phyloP scores from a whole-genome alignment of 2,888 invertebrate genomes.

The Bedellia somnulentella region DNA sequence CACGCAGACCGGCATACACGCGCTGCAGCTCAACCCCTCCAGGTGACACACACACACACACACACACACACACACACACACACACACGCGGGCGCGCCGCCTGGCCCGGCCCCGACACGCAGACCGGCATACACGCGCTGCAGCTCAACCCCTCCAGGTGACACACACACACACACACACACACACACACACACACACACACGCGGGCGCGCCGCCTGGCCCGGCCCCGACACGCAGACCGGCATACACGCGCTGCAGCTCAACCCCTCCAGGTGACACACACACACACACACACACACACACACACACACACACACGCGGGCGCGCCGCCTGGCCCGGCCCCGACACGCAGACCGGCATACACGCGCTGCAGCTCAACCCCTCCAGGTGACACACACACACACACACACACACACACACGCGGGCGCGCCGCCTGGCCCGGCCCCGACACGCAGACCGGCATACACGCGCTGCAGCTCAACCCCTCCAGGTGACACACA shows the following conservation, averaged over 20 bases:
- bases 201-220: constrained; percentile 49
- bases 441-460: too few relatives aligned
- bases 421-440: too few relatives aligned
- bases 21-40: constrained; percentile 94
- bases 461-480: constrained; percentile 91
- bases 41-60: too few relatives aligned
- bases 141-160: constrained; percentile 64
- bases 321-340: constrained; percentile 50
- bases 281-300: too few relatives aligned
- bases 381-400: not conserved
- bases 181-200: too few relatives aligned
- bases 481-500: not conserved
- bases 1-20: constrained; percentile 88
- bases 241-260: constrained; percentile 93
- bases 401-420: too few relatives aligned
- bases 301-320: constrained; percentile 63
- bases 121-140: constrained; percentile 91
- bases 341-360: constrained; percentile 82
- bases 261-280: constrained; percentile 25
- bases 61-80: too few relatives aligned
- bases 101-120: constrained; percentile 64
- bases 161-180: too few relatives aligned
- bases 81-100: constrained; percentile 44
- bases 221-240: constrained; percentile 70
- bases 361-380: constrained; percentile 85